Base-by-base conservation (phyloP, 2,113 vertebrate species). In the Sturnira hondurensis region DNA sequence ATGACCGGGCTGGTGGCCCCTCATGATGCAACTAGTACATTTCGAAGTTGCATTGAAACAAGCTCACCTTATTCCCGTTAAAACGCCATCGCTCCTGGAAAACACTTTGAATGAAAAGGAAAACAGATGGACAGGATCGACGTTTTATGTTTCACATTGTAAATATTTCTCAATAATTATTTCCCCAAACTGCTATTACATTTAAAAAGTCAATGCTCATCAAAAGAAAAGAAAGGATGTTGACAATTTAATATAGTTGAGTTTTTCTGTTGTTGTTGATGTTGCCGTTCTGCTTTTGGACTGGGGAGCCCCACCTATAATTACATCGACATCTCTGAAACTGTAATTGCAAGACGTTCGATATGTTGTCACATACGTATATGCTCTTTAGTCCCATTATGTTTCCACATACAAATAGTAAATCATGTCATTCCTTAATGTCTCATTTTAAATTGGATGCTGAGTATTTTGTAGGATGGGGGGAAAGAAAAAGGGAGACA, bases 21-120 rank as follows among this genome's bases (percentile, higher is more conserved):
- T 97, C 96, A 71, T 97, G 93, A 96, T 97, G 82, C 95, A 97
- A 95, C 96, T 86, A 97, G 95, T 96, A 56, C 93, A 96, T 98
- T 97, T 97, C 93, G 91, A 95, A 97, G 96, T 95, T 96, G 67
- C 76, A 65, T 65, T 56, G 94, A 96, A 96, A 94, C 84, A 97
- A 94, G 56, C 7, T 96, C 92, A 91, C 92, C 73, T 97, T 85
- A 45, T 97, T 81, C 58, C 86, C 56, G 96, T 96, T 54, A 82
- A 94, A 67, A 36, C 17, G 8, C 8, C 47, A 10, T 85, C 67
- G 28, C 19, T 95, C 47, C 12, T 47, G 3, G 31, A 93, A 93
- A 36, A 86, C 1, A 43, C 41, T 73, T 61, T n/a, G 20, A 47
- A 65, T 86, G 68, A 19, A 82, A 63, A 95, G 26, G 7, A 16